These are phyloP conservation scores for Emydoidea blandingii DNA, from an alignment of 2,797 vertebrate species.

Conservation along the genomic window DNA sequence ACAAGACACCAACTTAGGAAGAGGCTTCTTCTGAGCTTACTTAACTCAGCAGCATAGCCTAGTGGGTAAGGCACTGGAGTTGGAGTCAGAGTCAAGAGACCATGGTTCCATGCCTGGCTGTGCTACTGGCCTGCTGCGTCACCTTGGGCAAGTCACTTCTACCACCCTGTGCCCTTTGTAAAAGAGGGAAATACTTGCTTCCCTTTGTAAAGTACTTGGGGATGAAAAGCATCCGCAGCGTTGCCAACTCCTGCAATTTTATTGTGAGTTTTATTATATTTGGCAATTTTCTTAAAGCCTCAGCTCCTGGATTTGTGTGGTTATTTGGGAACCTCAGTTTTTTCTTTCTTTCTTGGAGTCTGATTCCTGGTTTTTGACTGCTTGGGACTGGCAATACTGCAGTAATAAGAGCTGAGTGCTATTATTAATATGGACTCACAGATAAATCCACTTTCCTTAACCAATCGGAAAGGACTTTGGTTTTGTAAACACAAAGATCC, in stretches of 20 bases:
- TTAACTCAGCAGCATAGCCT: fast-evolving
- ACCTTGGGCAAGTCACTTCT: not conserved
- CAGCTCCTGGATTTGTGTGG: not conserved
- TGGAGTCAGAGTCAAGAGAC: not conserved
- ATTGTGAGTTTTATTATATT: not conserved
- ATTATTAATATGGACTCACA: fast-evolving
- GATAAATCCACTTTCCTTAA: not conserved
- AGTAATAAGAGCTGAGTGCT: fast-evolving
- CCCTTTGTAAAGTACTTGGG: not conserved
- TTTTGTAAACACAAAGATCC: not conserved
- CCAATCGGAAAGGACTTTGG: fast-evolving
- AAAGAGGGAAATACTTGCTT: fast-evolving
- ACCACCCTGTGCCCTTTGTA: fast-evolving
- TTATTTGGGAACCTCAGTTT: not conserved
- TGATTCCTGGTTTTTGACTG: fast-evolving
- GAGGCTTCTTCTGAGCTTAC: fast-evolving
- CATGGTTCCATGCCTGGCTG: not conserved
- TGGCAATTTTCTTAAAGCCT: not conserved
- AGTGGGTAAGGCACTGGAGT: not conserved
- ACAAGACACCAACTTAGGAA: not conserved
- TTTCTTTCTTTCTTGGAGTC: not conserved
- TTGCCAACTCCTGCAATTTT: not conserved
- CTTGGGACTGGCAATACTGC: not conserved
- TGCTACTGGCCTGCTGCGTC: not conserved
- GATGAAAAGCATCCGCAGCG: not conserved